phyloP scores from a whole-genome alignment of 2,797 vertebrate genomes.

The Rhinichthys osculus region DNA sequence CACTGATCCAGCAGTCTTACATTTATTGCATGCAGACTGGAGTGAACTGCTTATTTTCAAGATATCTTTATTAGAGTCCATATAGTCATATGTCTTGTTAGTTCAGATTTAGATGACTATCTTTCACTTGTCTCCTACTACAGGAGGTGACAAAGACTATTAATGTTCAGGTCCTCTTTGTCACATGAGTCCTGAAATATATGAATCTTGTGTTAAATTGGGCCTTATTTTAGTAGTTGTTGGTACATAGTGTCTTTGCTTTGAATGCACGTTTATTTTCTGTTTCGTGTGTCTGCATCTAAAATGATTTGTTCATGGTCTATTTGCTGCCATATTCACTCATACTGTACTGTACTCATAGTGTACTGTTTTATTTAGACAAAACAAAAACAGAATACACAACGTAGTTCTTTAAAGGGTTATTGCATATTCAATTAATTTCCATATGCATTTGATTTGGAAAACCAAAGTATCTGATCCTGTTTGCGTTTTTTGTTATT shows the following conservation, averaged over 20 bases:
- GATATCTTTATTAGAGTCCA: neutral
- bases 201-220: neutral
- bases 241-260: neutral
- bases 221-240: neutral
- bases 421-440: neutral
- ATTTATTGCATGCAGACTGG: neutral
- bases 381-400: neutral
- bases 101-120: neutral
- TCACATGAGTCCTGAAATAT: neutral
- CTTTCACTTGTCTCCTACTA: neutral
- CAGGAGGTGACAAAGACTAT: neutral
- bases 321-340: conserved; percentile 56
- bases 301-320: conserved; percentile 14
- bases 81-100: neutral
- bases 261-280: conserved; percentile 24
- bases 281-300: conserved; percentile 40
- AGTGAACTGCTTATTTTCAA: neutral
- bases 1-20: neutral
- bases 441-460: neutral
- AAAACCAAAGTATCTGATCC: neutral
- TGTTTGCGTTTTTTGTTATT: neutral
- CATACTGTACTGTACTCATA: conserved; percentile 36
- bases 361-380: conserved; percentile 1
- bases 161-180: neutral
- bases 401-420: neutral